A percentile compares a stretch with the other conserved stretches of the same genome.
These are phyloP conservation scores for Anomalospiza imberbis DNA, from an alignment of 2,797 vertebrate genomes.

Conservation along the genomic window DNA sequence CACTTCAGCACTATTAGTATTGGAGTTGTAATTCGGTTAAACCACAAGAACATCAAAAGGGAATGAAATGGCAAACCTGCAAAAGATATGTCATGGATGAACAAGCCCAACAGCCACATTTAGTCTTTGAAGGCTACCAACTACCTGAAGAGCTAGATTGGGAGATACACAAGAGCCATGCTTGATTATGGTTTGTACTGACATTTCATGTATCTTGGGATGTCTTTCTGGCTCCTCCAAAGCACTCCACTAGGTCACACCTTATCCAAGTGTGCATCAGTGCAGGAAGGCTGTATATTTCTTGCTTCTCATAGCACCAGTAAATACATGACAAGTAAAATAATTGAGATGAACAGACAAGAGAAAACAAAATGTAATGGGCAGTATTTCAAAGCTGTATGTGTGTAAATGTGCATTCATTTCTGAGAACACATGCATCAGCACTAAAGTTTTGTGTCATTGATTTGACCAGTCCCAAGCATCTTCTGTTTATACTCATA, in stretches of 20 bases:
- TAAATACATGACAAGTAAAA: not conserved
- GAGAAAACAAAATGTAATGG: not conserved
- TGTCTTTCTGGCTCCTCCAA: not conserved
- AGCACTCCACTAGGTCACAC: not conserved
- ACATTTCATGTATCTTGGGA: not conserved
- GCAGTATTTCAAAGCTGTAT: not conserved
- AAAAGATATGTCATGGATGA: not conserved
- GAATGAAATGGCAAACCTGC: not conserved
- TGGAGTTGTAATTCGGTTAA: not conserved
- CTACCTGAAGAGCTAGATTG: not conserved
- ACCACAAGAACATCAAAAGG: not conserved
- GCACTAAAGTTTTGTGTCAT: not conserved
- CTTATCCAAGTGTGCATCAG: rapidly evolving
- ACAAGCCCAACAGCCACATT: not conserved
- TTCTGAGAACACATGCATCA: not conserved
- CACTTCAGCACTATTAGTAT: not conserved
- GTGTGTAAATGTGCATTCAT: not conserved
- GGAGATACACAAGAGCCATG: not conserved
- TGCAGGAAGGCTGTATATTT: not conserved
- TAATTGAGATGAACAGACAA: not conserved
- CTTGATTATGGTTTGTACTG: not conserved
- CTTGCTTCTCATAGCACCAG: not conserved
- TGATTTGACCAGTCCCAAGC: not conserved
- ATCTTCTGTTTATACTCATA: not conserved
- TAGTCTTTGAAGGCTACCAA: not conserved